Percentiles rank a stretch among this genome's conserved stretches.
Evolutionary conservation across 2,797 vertebrate species (phyloP).

Genomic region (Sylvia borin): DNA sequence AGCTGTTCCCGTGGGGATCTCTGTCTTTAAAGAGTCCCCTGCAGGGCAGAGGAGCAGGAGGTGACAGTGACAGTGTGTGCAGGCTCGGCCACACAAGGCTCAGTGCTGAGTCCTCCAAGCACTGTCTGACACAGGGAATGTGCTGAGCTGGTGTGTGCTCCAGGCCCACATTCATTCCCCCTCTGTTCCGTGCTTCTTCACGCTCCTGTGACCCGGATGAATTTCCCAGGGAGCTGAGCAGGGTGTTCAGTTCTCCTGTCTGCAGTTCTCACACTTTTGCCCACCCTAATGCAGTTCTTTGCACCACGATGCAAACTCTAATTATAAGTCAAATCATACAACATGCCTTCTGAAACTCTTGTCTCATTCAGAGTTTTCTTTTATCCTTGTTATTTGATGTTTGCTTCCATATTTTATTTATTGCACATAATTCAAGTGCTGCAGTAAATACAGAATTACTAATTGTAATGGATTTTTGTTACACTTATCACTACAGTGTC

Average conservation of each 20-base stretch:
- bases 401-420: constrained; percentile 45
- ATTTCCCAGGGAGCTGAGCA: neutral
- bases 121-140: neutral
- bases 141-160: neutral
- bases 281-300: neutral
- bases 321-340: neutral
- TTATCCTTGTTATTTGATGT: constrained; percentile 46
- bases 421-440: constrained; percentile 17
- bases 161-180: neutral
- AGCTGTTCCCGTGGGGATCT: neutral
- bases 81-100: neutral
- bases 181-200: neutral
- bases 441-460: constrained; percentile 32
- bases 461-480: neutral
- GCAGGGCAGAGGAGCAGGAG: neutral
- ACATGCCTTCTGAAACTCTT: neutral
- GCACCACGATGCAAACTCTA: neutral
- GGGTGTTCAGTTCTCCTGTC: neutral
- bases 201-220: constrained; percentile 1
- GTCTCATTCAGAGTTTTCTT: constrained; percentile 16
- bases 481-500: neutral
- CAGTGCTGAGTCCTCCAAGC: neutral
- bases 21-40: neutral
- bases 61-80: neutral
- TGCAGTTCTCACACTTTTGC: neutral